phyloP scores from a whole-genome alignment of 2,888 invertebrate genomes.

The Drosophila algonquin region DNA sequence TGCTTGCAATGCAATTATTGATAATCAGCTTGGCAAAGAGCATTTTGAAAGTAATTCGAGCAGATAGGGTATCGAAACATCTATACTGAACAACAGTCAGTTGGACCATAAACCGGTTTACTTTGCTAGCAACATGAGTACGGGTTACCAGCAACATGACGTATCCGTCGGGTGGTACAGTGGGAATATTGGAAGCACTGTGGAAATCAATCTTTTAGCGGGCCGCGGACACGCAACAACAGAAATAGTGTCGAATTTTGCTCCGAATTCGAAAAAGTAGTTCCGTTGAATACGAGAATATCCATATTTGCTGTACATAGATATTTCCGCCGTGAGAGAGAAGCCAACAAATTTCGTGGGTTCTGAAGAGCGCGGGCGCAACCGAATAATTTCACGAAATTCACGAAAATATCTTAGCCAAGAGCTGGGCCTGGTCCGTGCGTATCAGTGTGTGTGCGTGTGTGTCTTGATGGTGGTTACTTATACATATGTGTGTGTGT shows the following conservation, averaged over 20 bases:
- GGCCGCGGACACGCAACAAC: background rate
- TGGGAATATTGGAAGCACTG: background rate
- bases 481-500: constrained; percentile 26
- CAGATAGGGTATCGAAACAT: background rate
- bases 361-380: constrained; percentile 32
- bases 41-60: background rate
- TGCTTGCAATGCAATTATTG: background rate
- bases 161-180: background rate
- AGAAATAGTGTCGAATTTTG: background rate
- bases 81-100: background rate
- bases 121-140: background rate
- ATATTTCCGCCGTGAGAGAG: constrained; percentile 23
- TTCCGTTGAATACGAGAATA: constrained; percentile 1
- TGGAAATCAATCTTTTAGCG: background rate
- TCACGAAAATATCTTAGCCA: constrained; percentile 50
- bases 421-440: constrained; percentile 30
- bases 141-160: background rate
- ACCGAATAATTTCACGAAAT: constrained; percentile 53
- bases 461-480: background rate
- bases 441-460: constrained; percentile 25
- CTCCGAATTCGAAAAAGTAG: background rate
- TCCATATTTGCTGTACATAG: constrained; percentile 5
- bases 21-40: background rate
- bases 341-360: constrained; percentile 30
- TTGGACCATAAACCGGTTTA: background rate